Percentiles rank a stretch among this genome's conserved stretches.
These are phyloP conservation scores for Ictidomys tridecemlineatus DNA, from an alignment of 2,113 vertebrate species.

Conservation along the genomic window DNA sequence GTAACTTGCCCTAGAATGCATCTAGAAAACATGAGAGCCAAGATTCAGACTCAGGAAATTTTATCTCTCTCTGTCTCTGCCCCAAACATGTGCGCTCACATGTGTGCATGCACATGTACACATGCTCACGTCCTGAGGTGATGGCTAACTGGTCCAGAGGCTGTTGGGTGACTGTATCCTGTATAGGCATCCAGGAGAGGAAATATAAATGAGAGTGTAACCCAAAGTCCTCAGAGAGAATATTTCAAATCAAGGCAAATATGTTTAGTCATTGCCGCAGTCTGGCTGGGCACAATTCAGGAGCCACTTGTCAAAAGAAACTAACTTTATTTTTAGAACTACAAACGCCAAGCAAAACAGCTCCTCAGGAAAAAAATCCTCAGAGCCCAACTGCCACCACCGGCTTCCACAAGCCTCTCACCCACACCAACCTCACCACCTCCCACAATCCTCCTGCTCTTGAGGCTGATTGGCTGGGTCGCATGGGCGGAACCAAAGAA, in stretches of 20 bases:
- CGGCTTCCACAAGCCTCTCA: too few relatives aligned
- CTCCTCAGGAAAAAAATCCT: too few relatives aligned
- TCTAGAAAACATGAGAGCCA: background rate
- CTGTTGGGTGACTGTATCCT: background rate
- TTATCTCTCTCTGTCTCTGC: background rate
- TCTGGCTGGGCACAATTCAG: too few relatives aligned
- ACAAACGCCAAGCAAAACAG: too few relatives aligned
- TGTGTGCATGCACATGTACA: background rate
- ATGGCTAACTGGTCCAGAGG: background rate
- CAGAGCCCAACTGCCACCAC: too few relatives aligned
- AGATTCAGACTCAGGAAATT: background rate
- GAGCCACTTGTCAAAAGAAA: too few relatives aligned
- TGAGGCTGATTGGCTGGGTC: too few relatives aligned
- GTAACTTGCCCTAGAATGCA: background rate
- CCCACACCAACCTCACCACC: too few relatives aligned
- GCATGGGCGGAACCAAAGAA: too few relatives aligned
- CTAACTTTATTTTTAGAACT: too few relatives aligned
- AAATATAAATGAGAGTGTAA: background rate
- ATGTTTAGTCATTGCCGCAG: background rate
- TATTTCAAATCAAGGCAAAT: conserved; percentile 22
- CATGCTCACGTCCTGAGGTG: background rate
- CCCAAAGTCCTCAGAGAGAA: conserved; percentile 55
- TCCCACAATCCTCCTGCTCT: too few relatives aligned
- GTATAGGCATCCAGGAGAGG: background rate
- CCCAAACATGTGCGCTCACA: background rate